phyloP scores from a whole-genome alignment of 2,113 vertebrate species.

The Hypanus sabinus region DNA sequence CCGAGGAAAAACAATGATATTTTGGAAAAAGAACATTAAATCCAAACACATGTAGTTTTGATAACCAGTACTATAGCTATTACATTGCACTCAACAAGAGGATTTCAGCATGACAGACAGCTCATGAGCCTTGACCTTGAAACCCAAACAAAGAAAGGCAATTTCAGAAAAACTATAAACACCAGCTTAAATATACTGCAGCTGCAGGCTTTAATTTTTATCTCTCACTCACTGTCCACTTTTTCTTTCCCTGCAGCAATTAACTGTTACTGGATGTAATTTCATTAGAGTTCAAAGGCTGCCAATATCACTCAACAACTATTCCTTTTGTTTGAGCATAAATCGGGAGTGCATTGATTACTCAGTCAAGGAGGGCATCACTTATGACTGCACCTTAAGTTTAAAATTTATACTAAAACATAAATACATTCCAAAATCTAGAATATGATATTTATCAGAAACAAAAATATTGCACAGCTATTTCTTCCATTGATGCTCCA shows the following conservation, averaged over 20 bases:
- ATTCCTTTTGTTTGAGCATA: neutral
- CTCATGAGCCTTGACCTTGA: neutral
- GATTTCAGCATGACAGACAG: conserved; percentile 20
- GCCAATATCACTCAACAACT: neutral
- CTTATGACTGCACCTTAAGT: neutral
- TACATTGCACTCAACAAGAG: conserved; percentile 17
- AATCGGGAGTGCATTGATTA: neutral
- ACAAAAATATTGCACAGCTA: neutral
- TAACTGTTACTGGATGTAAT: neutral
- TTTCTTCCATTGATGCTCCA: neutral
- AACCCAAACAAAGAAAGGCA: neutral
- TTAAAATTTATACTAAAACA: too few relatives aligned
- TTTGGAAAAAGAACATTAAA: conserved; percentile 19
- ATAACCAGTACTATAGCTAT: conserved; percentile 17
- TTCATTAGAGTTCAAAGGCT: neutral
- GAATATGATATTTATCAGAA: neutral
- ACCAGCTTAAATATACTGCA: conserved; percentile 5
- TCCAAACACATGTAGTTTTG: conserved; percentile 26
- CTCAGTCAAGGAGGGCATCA: neutral
- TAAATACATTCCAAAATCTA: too few relatives aligned
- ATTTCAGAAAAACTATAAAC: neutral
- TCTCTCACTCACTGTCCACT: neutral
- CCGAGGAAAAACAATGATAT: conserved; percentile 28
- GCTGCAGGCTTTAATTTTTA: neutral
- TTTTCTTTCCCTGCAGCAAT: neutral